Evolutionary conservation across 2,113 vertebrate genomes (phyloP).

Genomic region (Naja naja): DNA sequence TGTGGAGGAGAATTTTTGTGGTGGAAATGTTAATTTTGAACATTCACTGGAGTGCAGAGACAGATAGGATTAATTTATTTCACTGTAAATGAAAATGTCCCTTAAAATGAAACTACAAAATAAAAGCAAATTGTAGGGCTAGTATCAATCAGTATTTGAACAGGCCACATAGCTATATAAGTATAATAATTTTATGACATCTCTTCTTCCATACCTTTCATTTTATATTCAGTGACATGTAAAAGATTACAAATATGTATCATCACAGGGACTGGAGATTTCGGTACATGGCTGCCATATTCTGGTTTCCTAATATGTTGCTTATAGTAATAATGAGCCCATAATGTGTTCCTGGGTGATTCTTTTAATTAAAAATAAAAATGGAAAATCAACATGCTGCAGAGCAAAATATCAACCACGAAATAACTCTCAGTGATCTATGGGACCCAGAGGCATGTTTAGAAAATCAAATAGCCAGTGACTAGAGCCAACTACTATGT

Average conservation of each 20-base stretch:
- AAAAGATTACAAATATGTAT: background rate
- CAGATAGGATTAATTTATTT: background rate
- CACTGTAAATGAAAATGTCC: background rate
- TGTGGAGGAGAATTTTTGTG: background rate
- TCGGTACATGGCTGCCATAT: background rate
- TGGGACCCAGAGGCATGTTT: background rate
- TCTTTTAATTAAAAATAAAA: background rate
- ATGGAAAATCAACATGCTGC: background rate
- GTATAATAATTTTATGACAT: background rate
- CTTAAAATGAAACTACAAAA: background rate
- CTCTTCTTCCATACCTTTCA: background rate
- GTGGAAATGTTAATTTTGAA: background rate
- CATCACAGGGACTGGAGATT: background rate
- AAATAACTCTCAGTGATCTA: background rate
- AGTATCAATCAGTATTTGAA: background rate
- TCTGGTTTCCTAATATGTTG: background rate
- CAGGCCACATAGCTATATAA: background rate
- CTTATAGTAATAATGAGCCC: background rate
- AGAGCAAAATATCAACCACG: background rate
- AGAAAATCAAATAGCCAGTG: background rate
- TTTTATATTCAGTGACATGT: background rate
- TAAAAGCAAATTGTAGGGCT: background rate
- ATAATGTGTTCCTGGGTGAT: background rate
- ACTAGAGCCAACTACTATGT: background rate
- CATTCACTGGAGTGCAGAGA: background rate